Conservation (phyloP, 2,888 invertebrate genomes). For the Neocrepidodera transversa region DNA sequence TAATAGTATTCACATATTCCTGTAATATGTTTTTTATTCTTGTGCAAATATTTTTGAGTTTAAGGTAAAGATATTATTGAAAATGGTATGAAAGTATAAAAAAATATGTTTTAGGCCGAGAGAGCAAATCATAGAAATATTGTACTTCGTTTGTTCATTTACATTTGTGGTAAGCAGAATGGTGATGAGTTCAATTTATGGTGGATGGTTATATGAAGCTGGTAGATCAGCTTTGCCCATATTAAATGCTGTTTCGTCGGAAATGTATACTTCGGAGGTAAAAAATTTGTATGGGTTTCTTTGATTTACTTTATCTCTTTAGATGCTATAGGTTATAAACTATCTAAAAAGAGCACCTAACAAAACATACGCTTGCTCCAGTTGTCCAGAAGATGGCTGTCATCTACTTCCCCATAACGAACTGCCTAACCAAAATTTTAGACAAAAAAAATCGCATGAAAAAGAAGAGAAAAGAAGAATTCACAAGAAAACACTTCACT, state of each 20-base stretch:
- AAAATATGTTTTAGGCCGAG: conserved; percentile 12
- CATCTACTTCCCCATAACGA: too few relatives aligned
- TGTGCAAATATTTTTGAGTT: conserved; percentile 2
- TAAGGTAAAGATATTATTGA: too few relatives aligned
- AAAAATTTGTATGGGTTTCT: background rate
- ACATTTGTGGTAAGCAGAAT: background rate
- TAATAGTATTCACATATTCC: conserved; percentile 1
- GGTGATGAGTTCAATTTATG: conserved; percentile 12
- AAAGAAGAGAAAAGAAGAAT: too few relatives aligned
- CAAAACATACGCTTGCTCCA: too few relatives aligned
- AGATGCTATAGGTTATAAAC: background rate
- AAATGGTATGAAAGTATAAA: too few relatives aligned
- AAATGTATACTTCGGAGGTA: conserved; percentile 7
- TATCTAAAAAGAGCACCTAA: too few relatives aligned
- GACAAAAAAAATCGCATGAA: too few relatives aligned
- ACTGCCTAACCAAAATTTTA: too few relatives aligned
- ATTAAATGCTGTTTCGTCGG: conserved; percentile 3
- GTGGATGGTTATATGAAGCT: conserved; percentile 10
- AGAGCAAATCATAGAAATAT: conserved; percentile 7
- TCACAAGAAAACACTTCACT: too few relatives aligned
- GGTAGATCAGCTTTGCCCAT: conserved; percentile 2
- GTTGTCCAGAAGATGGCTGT: too few relatives aligned
- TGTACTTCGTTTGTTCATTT: conserved; percentile 8
- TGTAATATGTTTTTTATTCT: conserved; percentile 7
- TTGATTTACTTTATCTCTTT: background rate